A percentile compares a stretch with the other conserved stretches of the same genome.
phyloP scores from a whole-genome alignment of 2,113 vertebrate genomes.

The Podarcis raffonei region DNA sequence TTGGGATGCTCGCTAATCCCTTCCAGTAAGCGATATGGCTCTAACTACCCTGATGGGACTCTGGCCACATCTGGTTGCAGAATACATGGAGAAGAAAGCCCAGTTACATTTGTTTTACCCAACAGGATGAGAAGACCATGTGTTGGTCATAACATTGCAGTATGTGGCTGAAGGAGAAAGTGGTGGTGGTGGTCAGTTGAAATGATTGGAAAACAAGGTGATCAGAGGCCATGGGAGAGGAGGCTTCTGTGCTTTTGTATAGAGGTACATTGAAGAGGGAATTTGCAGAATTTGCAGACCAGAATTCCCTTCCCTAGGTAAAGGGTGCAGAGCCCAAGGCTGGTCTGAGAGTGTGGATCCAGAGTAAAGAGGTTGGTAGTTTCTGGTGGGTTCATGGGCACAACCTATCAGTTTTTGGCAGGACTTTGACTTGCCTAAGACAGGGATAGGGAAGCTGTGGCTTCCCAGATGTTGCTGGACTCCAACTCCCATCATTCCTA shows the following conservation, averaged over 20 bases:
- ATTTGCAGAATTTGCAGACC: not conserved
- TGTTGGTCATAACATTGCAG: constrained; percentile 29
- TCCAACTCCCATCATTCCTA: too few relatives aligned
- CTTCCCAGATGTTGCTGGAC: too few relatives aligned
- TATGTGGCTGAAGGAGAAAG: constrained; percentile 29
- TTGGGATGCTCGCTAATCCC: constrained; percentile 69
- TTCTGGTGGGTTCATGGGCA: not conserved
- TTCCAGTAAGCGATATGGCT: constrained; percentile 69
- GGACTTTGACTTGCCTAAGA: not conserved
- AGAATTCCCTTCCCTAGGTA: not conserved
- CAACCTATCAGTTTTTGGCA: not conserved
- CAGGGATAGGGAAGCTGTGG: too few relatives aligned
- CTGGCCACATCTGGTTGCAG: constrained; percentile 67
- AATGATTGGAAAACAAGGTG: not conserved
- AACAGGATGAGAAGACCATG: constrained; percentile 63
- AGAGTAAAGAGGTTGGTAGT: not conserved
- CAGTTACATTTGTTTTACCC: constrained; percentile 27
- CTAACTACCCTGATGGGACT: constrained; percentile 70
- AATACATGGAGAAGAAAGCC: not conserved
- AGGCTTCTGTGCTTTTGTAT: not conserved
- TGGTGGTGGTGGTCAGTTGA: not conserved
- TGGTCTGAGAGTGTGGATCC: not conserved
- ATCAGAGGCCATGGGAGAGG: too few relatives aligned
- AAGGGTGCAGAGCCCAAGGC: not conserved
- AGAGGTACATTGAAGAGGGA: not conserved